Percentiles rank a stretch among this genome's conserved stretches.
Conservation (phyloP, 2,888 invertebrate genomes). For the Apocheima hispidaria region DNA sequence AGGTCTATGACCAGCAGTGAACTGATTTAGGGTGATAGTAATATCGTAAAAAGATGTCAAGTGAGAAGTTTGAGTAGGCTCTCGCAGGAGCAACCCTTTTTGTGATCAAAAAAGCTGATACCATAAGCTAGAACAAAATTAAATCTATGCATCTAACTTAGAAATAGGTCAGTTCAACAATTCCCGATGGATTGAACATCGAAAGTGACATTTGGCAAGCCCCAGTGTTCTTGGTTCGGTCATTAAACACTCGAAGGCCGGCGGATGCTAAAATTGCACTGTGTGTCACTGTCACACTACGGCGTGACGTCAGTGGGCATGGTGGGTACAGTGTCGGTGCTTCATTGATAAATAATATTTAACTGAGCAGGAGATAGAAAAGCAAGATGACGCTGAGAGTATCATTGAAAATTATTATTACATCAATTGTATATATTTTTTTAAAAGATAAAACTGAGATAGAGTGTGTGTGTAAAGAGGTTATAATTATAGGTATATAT, state of each 20-base stretch:
- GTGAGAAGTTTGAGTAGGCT: not conserved
- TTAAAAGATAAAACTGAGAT: too few species aligned
- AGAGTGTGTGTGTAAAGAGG: too few species aligned
- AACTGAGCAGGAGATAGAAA: not conserved
- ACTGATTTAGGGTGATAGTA: too few species aligned
- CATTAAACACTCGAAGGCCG: constrained; percentile 64
- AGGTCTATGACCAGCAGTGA: too few species aligned
- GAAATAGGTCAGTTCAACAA: constrained; percentile 25
- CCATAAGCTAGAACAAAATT: too few species aligned
- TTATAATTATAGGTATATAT: too few species aligned
- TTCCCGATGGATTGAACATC: constrained; percentile 31
- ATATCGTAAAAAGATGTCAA: too few species aligned
- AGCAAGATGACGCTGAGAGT: not conserved
- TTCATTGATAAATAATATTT: too few species aligned
- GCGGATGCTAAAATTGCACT: constrained; percentile 42
- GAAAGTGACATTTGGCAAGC: constrained; percentile 57
- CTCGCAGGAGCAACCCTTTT: too few species aligned
- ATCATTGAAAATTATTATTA: not conserved
- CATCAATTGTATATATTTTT: too few species aligned
- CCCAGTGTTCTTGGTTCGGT: constrained; percentile 54
- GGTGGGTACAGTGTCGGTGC: not conserved
- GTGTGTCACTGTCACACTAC: constrained; percentile 59
- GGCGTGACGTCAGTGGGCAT: constrained; percentile 18
- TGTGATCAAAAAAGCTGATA: not conserved
- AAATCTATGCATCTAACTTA: not conserved